A percentile compares a stretch with the other conserved stretches of the same genome.
phyloP scores from a whole-genome alignment of 2,113 vertebrate genomes.

The Anser cygnoides region DNA sequence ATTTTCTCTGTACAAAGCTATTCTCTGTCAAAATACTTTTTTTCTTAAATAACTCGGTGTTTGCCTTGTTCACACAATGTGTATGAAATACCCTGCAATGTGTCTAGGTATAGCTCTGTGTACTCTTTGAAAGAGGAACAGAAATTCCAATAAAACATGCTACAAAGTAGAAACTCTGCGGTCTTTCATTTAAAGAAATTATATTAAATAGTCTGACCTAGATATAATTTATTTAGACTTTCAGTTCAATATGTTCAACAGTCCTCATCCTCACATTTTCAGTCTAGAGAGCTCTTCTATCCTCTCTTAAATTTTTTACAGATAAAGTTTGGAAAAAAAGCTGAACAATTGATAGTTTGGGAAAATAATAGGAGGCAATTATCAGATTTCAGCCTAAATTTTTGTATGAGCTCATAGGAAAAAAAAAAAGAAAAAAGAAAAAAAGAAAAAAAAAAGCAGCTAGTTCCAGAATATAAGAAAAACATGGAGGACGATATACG shows the following conservation, averaged over 20 bases:
- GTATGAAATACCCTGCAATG: background rate
- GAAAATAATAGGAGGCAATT: background rate
- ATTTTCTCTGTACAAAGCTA: background rate
- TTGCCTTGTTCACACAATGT: background rate
- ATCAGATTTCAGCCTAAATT: background rate
- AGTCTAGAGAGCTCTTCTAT: background rate
- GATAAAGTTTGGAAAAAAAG: background rate
- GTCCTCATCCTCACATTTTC: background rate
- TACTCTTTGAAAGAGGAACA: background rate
- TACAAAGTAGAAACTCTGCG: background rate
- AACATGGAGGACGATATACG: background rate
- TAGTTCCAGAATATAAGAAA: background rate
- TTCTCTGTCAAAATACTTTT: slow-evolving; percentile 7
- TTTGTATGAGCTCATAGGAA: background rate
- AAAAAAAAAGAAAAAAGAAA: too few species aligned
- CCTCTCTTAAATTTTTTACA: background rate
- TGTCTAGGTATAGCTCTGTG: background rate
- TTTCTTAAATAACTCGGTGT: slow-evolving; percentile 14
- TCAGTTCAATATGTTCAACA: background rate
- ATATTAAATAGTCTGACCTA: background rate
- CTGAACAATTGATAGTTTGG: background rate
- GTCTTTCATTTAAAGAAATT: background rate
- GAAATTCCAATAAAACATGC: background rate
- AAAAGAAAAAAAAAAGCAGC: background rate
- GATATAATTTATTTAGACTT: background rate